Percentiles rank a stretch among this genome's conserved stretches.
Evolutionary conservation across 2,113 vertebrate genomes (phyloP).

Genomic region (Lasiurus cinereus): DNA sequence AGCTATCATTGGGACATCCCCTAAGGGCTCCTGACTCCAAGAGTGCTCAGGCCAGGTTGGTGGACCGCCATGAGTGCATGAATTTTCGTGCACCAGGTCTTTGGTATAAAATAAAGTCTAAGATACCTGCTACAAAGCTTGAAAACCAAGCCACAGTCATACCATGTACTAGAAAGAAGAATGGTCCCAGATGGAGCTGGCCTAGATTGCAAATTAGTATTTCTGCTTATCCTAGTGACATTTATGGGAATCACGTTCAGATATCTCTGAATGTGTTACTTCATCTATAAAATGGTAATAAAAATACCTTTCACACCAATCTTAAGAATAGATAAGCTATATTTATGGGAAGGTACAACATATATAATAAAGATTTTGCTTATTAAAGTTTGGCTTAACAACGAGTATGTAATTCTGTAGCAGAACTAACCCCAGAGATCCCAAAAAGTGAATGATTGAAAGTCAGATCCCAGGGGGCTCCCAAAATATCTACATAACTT

Average conservation of each 20-base stretch:
- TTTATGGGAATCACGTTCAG: neutral
- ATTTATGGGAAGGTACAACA: neutral
- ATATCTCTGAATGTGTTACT: neutral
- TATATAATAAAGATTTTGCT: neutral
- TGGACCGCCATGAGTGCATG: too few species aligned
- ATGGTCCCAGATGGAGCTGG: neutral
- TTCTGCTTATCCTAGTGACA: neutral
- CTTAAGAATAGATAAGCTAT: neutral
- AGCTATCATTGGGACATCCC: too few species aligned
- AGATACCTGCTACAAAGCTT: neutral
- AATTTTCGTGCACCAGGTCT: too few species aligned
- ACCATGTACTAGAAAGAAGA: neutral
- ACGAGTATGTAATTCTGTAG: neutral
- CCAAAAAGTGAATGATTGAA: neutral
- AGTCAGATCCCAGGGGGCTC: neutral
- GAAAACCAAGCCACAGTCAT: neutral
- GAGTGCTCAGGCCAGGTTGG: too few species aligned
- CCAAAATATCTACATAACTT: neutral
- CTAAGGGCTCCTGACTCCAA: too few species aligned
- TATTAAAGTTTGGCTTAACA: constrained; percentile 21
- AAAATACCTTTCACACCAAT: neutral
- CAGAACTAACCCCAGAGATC: neutral
- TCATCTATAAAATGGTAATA: neutral
- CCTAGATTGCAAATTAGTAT: neutral
- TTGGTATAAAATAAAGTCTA: neutral